These are phyloP conservation scores for Corynorhinus townsendii DNA, from an alignment of 2,113 vertebrate genomes.

Conservation along the genomic window DNA sequence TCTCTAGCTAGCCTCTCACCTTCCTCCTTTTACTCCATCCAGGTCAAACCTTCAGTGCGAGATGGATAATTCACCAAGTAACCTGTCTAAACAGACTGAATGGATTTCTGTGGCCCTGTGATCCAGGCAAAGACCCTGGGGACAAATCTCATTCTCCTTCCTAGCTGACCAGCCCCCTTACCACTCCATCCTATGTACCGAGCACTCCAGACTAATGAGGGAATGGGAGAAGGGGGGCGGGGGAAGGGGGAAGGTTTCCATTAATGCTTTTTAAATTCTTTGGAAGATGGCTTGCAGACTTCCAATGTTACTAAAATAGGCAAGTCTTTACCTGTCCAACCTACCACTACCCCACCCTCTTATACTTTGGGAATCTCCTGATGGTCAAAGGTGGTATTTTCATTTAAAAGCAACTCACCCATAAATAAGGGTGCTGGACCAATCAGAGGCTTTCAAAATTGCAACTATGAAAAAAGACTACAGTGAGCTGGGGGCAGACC, in stretches of 20 bases:
- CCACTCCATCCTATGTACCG: too few relatives aligned
- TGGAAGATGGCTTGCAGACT: not conserved
- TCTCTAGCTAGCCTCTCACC: not conserved
- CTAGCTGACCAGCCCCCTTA: not conserved
- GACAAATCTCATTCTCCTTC: not conserved
- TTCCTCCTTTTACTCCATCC: not conserved
- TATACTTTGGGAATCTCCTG: not conserved
- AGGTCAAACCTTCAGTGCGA: not conserved
- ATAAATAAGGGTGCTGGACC: not conserved
- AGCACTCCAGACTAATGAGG: not conserved
- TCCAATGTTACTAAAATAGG: not conserved
- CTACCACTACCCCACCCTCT: not conserved
- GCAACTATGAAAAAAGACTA: not conserved
- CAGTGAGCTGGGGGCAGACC: not conserved
- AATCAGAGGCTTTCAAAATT: not conserved
- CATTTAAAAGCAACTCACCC: not conserved
- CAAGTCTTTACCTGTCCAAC: not conserved
- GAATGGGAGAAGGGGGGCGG: too few relatives aligned
- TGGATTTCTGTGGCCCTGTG: not conserved
- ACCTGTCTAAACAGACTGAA: not conserved
- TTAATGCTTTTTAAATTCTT: not conserved
- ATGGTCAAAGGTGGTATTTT: not conserved
- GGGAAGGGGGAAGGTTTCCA: not conserved
- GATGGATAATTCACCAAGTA: not conserved
- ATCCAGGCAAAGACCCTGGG: not conserved